Base-by-base conservation (phyloP, 2,888 invertebrate genomes). In the Dicyrtomina minuta region DNA sequence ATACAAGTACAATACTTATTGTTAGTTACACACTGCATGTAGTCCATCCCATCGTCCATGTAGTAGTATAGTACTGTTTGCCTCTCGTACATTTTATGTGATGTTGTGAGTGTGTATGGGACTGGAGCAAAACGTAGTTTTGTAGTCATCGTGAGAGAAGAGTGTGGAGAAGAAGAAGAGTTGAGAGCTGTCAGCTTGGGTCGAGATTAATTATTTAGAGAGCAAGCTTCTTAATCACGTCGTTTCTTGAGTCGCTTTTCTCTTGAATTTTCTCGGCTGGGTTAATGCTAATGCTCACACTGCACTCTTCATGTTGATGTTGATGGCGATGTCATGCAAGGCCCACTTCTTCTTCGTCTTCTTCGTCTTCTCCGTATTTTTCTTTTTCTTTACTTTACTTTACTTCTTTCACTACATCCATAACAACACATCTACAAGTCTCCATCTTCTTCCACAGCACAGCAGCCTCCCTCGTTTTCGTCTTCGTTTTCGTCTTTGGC, bases 201-300 rank as follows among this genome's bases (percentile, higher is more conserved):
- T 62, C 27, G 62, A 62, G 62, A 62, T 62, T 62, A 62, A 62
- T 62, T 62, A 62, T 62, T 49, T 62, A 62, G 61, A 61, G 61
- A 61, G 61, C 61, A 61, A 61, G 41, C 24, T 61, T 61, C 61
- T 61, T 61, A 61, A 61, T 61, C 61, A 61, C 61, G 8, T 61
- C 43, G 5, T 62, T 62, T 46, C 62, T 62, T 17, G 17, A 62
- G 62, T 62, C 62, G n/a, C 49, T 49, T 62, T 46, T 49, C 59
- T 24, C 61, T 46, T 62, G 20, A 49, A 62, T 62, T 62, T 62
- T 49, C 62, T 49, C 46, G 22, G 61, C 44, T 15, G 39, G 20
- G n/a, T 51, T 62, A 62, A 62, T 62, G 62, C 27, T 62, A 62
- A 62, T 62, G 62, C 62, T 61, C 43, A 27, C 2, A 43, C 41